Conservation (phyloP, 2,797 vertebrate genomes). For the Phoeniculus purpureus region DNA sequence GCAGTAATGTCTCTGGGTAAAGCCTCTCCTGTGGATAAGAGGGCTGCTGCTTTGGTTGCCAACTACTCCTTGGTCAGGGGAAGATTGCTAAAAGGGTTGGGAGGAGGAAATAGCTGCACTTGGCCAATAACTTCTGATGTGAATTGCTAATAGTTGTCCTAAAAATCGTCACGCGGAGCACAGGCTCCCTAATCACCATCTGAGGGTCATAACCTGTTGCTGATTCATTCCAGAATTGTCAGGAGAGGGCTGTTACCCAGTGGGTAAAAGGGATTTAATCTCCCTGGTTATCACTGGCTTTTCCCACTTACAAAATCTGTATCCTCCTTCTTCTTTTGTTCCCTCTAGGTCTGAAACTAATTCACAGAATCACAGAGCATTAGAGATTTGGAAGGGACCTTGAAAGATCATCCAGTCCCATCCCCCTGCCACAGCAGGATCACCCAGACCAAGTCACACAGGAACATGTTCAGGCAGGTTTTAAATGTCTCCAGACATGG, state of each 20-base stretch:
- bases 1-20: not conserved
- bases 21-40: not conserved
- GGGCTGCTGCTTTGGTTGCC: not conserved
- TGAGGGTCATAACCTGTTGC: not conserved
- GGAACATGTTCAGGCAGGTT: too few relatives aligned
- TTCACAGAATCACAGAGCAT: too few relatives aligned
- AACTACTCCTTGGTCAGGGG: not conserved
- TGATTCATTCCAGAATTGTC: not conserved
- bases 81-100: not conserved
- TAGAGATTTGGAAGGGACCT: too few relatives aligned
- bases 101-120: not conserved
- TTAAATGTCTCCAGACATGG: too few relatives aligned
- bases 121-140: not conserved
- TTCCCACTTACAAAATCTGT: not conserved
- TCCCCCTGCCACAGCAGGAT: too few relatives aligned
- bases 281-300: not conserved
- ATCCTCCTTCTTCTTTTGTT: not conserved
- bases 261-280: not conserved
- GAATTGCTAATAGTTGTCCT: not conserved
- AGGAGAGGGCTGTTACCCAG: not conserved
- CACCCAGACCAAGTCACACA: too few relatives aligned
- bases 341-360: not conserved
- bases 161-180: not conserved
- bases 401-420: too few relatives aligned
- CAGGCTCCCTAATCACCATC: not conserved